phyloP scores from a whole-genome alignment of 2,797 vertebrate species.

The Melopsittacus undulatus region DNA sequence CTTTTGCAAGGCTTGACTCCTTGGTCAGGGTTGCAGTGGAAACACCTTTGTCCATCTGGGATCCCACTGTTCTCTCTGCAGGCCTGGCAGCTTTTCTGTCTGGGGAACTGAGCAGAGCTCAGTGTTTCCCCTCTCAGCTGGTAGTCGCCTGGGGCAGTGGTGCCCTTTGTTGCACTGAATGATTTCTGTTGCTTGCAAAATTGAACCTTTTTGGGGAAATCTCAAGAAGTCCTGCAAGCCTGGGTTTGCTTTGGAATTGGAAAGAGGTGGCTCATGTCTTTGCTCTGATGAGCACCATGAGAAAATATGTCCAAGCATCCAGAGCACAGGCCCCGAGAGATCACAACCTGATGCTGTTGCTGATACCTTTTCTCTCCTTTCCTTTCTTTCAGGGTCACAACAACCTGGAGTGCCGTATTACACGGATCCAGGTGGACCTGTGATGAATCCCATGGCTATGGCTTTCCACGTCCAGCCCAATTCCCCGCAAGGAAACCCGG shows the following conservation, averaged over 20 bases:
- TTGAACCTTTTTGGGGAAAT: background rate
- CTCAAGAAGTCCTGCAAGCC: background rate
- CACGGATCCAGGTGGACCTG: slow-evolving; percentile 82
- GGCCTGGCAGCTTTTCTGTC: background rate
- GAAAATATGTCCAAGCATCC: rapidly evolving
- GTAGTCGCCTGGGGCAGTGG: background rate
- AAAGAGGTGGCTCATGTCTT: background rate
- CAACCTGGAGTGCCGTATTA: slow-evolving; percentile 87
- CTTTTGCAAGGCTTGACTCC: background rate
- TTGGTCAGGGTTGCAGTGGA: background rate
- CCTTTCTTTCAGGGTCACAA: slow-evolving; percentile 83
- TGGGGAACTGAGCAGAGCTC: background rate
- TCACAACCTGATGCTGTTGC: rapidly evolving
- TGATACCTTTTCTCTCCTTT: background rate
- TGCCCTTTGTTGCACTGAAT: background rate
- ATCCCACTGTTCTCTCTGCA: background rate
- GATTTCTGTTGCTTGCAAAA: background rate
- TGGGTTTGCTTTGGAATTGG: background rate
- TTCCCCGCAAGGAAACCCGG: slow-evolving; percentile 82
- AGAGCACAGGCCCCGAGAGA: background rate
- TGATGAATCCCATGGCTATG: slow-evolving; percentile 80
- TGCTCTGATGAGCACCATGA: background rate
- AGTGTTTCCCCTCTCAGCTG: background rate
- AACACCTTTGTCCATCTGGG: background rate
- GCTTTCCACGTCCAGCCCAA: slow-evolving; percentile 83